Conservation (phyloP, 2,113 vertebrate species). For the Cisticola juncidis region DNA sequence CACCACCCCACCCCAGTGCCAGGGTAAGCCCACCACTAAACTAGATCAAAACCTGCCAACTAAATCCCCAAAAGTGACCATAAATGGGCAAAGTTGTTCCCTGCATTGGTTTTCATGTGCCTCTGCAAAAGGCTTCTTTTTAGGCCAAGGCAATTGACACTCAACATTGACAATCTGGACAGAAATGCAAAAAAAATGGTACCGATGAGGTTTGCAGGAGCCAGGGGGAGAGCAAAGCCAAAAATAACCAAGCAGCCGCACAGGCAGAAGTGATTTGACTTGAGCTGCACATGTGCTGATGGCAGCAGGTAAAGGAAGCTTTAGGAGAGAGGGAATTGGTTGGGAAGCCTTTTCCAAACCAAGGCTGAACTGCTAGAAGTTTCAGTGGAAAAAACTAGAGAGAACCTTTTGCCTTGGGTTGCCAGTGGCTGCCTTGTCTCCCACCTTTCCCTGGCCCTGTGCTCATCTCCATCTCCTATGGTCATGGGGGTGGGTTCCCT, state of each 20-base stretch:
- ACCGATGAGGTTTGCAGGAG: not conserved
- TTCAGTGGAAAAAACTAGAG: not conserved
- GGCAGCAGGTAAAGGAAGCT: not conserved
- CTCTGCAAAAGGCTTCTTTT: not conserved
- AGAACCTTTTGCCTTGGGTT: accelerated
- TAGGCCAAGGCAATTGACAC: accelerated
- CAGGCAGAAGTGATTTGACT: not conserved
- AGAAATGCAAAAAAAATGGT: not conserved
- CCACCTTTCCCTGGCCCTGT: not conserved
- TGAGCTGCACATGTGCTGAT: not conserved
- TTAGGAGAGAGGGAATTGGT: not conserved
- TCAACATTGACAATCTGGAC: not conserved
- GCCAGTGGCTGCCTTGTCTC: not conserved
- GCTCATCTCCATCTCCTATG: not conserved
- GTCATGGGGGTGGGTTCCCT: not conserved
- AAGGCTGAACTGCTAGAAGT: not conserved
- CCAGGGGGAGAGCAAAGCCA: not conserved
- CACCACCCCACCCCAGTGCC: not conserved
- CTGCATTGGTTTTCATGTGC: accelerated
- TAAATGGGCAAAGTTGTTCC: accelerated
- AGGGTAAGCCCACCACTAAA: not conserved
- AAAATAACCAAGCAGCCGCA: not conserved
- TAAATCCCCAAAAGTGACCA: not conserved
- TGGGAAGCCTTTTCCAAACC: not conserved
- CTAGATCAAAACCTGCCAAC: not conserved